phyloP scores from a whole-genome alignment of 1,140 invertebrate genomes.

The Philopotamus ludificatus region DNA sequence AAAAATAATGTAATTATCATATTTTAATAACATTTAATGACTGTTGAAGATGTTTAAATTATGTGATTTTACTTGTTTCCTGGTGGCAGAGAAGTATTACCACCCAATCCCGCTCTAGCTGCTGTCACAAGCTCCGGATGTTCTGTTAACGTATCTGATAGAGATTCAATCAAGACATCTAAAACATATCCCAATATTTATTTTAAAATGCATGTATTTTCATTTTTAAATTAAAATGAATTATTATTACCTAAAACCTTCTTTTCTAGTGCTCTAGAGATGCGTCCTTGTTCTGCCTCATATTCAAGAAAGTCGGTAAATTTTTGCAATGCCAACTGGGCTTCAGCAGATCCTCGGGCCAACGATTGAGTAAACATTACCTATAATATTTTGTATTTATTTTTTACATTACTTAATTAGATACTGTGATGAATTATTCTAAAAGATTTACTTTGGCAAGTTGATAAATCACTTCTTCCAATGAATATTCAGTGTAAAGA shows the following conservation, averaged over 20 bases:
- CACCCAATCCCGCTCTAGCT: conserved; percentile 49
- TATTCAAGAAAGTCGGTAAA: conserved; percentile 69
- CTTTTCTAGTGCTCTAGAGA: conserved; percentile 68
- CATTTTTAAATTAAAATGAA: conserved; percentile 10
- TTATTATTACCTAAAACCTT: conserved; percentile 66
- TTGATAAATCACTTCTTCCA: conserved; percentile 75
- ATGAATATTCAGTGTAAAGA: conserved; percentile 68
- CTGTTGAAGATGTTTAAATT: neutral
- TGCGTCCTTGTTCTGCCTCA: conserved; percentile 67
- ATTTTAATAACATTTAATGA: too few relatives aligned
- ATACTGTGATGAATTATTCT: too few relatives aligned
- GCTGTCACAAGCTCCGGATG: conserved; percentile 63
- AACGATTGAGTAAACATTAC: conserved; percentile 71
- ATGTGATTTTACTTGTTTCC: conserved; percentile 44
- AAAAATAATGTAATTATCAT: conserved; percentile 8
- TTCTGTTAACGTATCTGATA: conserved; percentile 68
- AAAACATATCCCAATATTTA: conserved; percentile 21
- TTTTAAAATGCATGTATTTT: neutral
- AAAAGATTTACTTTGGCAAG: conserved; percentile 65
- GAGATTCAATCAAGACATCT: conserved; percentile 70
- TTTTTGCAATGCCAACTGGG: conserved; percentile 66
- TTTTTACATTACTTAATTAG: neutral
- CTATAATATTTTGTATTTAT: conserved; percentile 43
- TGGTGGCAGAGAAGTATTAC: conserved; percentile 40
- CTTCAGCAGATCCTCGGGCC: conserved; percentile 62